These are phyloP conservation scores for Silurus aristotelis DNA, from an alignment of 2,797 vertebrate genomes.

Conservation along the genomic window DNA sequence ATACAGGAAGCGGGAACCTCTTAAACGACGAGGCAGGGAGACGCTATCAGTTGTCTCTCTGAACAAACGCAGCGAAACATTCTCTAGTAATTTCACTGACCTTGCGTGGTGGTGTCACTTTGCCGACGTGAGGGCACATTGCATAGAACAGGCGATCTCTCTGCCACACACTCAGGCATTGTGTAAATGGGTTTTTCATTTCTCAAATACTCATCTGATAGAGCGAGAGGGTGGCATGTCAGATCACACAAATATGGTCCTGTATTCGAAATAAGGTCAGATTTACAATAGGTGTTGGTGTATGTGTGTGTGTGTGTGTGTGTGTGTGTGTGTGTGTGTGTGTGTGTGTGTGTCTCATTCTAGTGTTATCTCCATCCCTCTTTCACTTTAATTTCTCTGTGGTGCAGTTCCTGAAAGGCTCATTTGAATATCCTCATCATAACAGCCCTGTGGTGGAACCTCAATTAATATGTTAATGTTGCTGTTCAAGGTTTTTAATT, in stretches of 20 bases:
- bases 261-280: constrained; percentile 61
- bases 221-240: constrained; percentile 64
- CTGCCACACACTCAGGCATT: constrained; percentile 64
- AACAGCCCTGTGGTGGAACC: constrained; percentile 60
- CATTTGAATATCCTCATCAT: constrained; percentile 61
- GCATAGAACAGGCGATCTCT: constrained; percentile 64
- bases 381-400: constrained; percentile 56
- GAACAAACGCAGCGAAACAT: constrained; percentile 73
- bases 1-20: constrained; percentile 72
- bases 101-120: constrained; percentile 67
- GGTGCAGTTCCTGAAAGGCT: constrained; percentile 47
- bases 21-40: constrained; percentile 67
- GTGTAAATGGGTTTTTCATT: constrained; percentile 79
- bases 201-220: constrained; percentile 75
- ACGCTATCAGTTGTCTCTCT: constrained; percentile 64
- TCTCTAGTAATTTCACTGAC: constrained; percentile 73
- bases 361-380: constrained; percentile 50
- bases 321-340: constrained; percentile 15
- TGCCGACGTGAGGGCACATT: constrained; percentile 68
- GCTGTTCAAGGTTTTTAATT: constrained; percentile 61
- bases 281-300: constrained; percentile 51
- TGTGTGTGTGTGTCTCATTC: constrained; percentile 35
- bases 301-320: constrained; percentile 9
- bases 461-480: constrained; percentile 75
- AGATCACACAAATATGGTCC: constrained; percentile 67